phyloP scores from a whole-genome alignment of 1,140 invertebrate genomes.

The Drosophila melanogaster region Release_6_plus_ISO1_MT NT_033777.3:17413501-17414000 shows the following conservation, averaged over 20 bases:
- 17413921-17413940: slow-evolving; percentile 36
- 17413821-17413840: not conserved
- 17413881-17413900: not conserved
- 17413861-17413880: not conserved
- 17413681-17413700: no score
- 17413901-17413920: not conserved
- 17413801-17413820: not conserved
- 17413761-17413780: not conserved
- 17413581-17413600: not conserved
- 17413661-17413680: no score
- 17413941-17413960: slow-evolving; percentile 17
- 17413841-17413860: not conserved
- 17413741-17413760: not conserved
- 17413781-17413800: not conserved
- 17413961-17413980: slow-evolving; percentile 35
- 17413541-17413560: no score
- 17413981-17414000: slow-evolving; percentile 41
- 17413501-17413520: no score
- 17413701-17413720: no score
- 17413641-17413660: no score
- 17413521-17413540: not conserved
- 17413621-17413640: no score
- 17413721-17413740: not conserved
- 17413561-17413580: not conserved
- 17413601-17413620: no score